A percentile compares a stretch with the other conserved stretches of the same genome.
phyloP scores from a whole-genome alignment of 2,797 vertebrate genomes.

The Carduelis carduelis region DNA sequence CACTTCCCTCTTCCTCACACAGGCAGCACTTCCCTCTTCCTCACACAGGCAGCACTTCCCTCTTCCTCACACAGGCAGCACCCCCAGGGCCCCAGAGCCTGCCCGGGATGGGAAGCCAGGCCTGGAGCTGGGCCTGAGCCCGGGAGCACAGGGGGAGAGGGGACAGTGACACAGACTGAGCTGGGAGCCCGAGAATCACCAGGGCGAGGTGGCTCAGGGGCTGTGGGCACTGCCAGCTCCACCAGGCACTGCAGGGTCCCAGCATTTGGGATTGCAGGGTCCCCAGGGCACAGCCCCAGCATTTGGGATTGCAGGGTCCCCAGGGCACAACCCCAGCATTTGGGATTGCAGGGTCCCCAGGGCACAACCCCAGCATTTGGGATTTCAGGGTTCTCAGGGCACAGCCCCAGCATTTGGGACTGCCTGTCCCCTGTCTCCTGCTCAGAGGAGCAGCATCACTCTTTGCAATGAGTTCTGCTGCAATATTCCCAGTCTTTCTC shows the following conservation, averaged over 20 bases:
- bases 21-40: too few relatives aligned
- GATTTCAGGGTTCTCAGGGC: not conserved
- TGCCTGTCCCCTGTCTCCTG: not conserved
- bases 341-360: too few relatives aligned
- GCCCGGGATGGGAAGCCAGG: not conserved
- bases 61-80: too few relatives aligned
- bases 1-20: too few relatives aligned
- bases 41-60: too few relatives aligned
- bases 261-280: too few relatives aligned
- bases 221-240: not conserved
- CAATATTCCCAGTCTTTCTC: not conserved
- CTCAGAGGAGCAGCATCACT: not conserved
- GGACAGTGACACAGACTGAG: not conserved
- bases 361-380: not conserved
- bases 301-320: not conserved
- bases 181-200: rapidly evolving
- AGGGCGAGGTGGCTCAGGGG: rapidly evolving
- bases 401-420: not conserved
- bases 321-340: not conserved
- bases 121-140: not conserved
- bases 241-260: rapidly evolving
- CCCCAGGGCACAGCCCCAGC: not conserved
- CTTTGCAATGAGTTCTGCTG: not conserved
- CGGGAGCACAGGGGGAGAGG: not conserved
- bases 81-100: not conserved